Percentiles rank a stretch among this genome's conserved stretches.
Conservation (phyloP, 2,797 vertebrate species). For the Sebastes ruberrimus region DNA sequence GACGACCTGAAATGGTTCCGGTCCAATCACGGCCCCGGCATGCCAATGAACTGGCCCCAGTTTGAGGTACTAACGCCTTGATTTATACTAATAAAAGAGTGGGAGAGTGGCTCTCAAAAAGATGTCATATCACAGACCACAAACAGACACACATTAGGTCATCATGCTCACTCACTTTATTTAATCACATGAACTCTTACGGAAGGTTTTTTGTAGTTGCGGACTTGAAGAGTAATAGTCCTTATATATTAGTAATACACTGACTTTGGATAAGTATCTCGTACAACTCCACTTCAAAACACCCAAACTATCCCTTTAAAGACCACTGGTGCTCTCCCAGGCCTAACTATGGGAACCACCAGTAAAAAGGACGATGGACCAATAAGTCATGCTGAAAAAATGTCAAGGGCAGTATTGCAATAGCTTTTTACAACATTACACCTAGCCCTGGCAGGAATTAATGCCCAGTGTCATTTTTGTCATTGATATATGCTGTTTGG, state of each 20-base stretch:
- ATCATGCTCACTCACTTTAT: not conserved
- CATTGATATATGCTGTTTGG: constrained; percentile 2
- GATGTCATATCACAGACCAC: not conserved
- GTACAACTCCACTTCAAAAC: too few species aligned
- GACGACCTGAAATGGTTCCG: constrained; percentile 97
- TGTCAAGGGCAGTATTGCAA: not conserved
- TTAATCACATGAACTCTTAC: not conserved
- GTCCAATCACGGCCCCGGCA: constrained; percentile 93
- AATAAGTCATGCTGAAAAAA: not conserved
- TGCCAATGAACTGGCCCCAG: constrained; percentile 99
- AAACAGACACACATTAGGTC: not conserved
- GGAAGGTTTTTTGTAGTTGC: not conserved
- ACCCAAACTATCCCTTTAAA: too few species aligned
- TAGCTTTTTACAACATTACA: not conserved
- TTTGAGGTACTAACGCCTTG: constrained; percentile 89
- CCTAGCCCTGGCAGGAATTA: not conserved
- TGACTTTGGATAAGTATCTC: too few species aligned
- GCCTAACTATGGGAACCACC: not conserved
- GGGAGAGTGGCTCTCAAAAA: not conserved
- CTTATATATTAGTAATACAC: not conserved
- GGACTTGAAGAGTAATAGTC: not conserved
- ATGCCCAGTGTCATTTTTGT: constrained; percentile 14
- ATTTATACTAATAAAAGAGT: not conserved
- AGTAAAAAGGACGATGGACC: not conserved
- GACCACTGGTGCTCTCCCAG: not conserved